These are phyloP conservation scores for Germaria angustata DNA, from an alignment of 2,888 invertebrate species.

Conservation along the genomic window DNA sequence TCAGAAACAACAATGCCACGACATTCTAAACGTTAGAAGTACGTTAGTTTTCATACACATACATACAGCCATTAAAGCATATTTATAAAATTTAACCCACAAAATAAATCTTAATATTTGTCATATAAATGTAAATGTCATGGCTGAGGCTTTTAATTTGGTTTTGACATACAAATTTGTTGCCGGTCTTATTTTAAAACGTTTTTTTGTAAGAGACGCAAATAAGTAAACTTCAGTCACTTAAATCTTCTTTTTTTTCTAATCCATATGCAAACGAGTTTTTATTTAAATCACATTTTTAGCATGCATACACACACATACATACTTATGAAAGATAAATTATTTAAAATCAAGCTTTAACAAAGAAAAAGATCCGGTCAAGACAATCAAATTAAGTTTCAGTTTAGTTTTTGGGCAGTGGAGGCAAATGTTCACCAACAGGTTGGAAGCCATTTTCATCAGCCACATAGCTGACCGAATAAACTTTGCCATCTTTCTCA, in stretches of 20 bases:
- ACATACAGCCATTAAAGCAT: no score
- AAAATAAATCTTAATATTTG: neutral
- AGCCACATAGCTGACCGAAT: slow-evolving; percentile 80
- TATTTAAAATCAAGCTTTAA: neutral
- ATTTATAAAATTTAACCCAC: no score
- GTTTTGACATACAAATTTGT: slow-evolving; percentile 15
- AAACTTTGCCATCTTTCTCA: slow-evolving; percentile 81
- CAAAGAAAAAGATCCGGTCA: neutral
- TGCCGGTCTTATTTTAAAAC: slow-evolving; percentile 10
- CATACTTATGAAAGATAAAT: neutral
- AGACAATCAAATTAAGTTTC: neutral
- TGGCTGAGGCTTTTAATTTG: slow-evolving; percentile 11
- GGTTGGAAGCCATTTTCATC: slow-evolving; percentile 78
- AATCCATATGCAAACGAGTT: slow-evolving; percentile 28
- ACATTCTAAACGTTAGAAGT: no score
- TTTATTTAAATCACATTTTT: slow-evolving; percentile 29
- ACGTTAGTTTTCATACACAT: no score
- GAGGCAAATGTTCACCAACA: slow-evolving; percentile 80
- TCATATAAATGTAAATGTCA: slow-evolving; percentile 36
- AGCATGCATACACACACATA: neutral
- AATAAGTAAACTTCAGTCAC: neutral
- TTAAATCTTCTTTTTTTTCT: neutral
- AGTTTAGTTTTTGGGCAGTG: slow-evolving; percentile 37
- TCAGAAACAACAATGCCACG: no score
- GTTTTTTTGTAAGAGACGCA: neutral